Conservation (phyloP, 2,888 invertebrate genomes). For the Drosophila fulvimacula region DNA sequence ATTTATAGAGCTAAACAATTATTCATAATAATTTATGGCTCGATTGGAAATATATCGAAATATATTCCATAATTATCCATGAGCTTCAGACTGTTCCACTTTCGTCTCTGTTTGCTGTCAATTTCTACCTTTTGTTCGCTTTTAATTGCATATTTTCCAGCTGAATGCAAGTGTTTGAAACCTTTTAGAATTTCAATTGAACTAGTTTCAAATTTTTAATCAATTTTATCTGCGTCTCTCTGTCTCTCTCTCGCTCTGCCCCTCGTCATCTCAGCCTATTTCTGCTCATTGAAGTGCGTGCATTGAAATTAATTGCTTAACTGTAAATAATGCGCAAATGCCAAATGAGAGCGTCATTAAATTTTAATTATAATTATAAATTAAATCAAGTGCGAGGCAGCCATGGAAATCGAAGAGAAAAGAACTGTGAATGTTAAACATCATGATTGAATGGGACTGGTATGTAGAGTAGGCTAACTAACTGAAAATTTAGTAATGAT, state of each 20-base stretch:
- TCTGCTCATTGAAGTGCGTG: conserved; percentile 43
- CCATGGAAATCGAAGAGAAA: background rate
- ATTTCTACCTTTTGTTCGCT: conserved; percentile 54
- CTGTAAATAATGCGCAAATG: conserved; percentile 48
- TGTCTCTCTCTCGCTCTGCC: background rate
- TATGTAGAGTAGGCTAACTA: background rate
- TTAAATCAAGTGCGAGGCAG: background rate
- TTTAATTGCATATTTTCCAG: conserved; percentile 67
- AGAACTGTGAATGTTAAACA: background rate
- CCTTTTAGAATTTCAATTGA: conserved; percentile 39
- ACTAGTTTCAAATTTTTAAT: conserved; percentile 49
- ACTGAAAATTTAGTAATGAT: too few relatives aligned
- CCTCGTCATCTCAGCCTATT: conserved; percentile 14
- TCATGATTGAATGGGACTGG: background rate
- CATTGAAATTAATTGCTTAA: conserved; percentile 57
- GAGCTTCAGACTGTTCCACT: background rate
- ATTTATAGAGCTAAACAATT: background rate
- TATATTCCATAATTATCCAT: background rate
- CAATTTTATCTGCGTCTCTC: conserved; percentile 33
- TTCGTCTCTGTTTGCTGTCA: conserved; percentile 18
- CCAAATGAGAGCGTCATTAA: conserved; percentile 34
- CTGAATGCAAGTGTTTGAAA: conserved; percentile 36
- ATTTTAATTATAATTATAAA: conserved; percentile 57
- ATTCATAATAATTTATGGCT: background rate
- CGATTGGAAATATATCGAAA: background rate